Base-by-base conservation (phyloP, 2,797 vertebrate species). In the Ctenopoma multispine region DNA sequence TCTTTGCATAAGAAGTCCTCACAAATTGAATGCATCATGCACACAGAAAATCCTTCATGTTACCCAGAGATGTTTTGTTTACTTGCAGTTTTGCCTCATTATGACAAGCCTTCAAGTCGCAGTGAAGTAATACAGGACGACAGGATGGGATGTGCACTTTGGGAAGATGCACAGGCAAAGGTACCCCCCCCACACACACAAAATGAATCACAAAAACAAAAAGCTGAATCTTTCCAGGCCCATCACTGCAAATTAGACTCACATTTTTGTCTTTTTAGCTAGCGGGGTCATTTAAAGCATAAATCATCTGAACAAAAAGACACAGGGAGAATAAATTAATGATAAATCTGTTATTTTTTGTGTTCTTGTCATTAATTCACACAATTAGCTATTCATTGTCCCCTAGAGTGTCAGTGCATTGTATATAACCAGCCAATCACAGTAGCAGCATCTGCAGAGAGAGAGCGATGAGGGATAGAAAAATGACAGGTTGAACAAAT, bases 351-450 rank as follows among this genome's bases (percentile, higher is more conserved):
- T 70, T 72, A 54, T 72, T 68, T 77, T 7, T 8, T 80, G 62
- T 80, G 55, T 71, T 78, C 31, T 77, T 79, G 82, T 85, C 87
- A 86, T 81, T 84, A 83, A 89, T 86, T 87, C 43, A 50, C 24
- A 53, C 84, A 84, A 90, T 90, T 87, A 86, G 72, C 72, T 47
- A 73, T 74, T 81, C 75, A 59, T 76, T 72, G 72, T 86, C 71
- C 56, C 71, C 72, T 58, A 50, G 72, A 79, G 77, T 70, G 79
- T 77, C 68, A 48, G 55, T 18, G 60, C 58, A 70, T 68, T 81
- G 71, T 76, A 48, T 43, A 27, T 65, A 36, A 44, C 53, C 64
- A 59, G 65, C 81, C 66, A 79, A 74, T 85, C 77, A 83, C 69
- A 54, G 44, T 34, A 61, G 59, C 15, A 54, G 53, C 79, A 85